Conservation (phyloP, 2,888 invertebrate species). For the Endotricha flammealis region DNA sequence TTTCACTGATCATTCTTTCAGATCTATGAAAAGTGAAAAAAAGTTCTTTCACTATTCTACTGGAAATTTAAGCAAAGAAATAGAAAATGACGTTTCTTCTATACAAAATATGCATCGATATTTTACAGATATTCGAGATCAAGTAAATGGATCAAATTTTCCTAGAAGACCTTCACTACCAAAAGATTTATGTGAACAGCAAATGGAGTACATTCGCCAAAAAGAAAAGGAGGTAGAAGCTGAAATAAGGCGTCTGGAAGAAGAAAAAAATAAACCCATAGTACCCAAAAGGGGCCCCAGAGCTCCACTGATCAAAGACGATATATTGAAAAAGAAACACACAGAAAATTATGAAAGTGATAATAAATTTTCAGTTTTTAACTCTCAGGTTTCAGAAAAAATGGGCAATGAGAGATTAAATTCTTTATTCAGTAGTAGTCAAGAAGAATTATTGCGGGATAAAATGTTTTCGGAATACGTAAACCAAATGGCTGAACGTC, state of each 20-base stretch:
- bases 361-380: constrained; percentile 36
- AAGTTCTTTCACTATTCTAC: constrained; percentile 68
- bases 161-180: constrained; percentile 80
- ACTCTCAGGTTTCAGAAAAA: constrained; percentile 23
- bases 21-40: constrained; percentile 54
- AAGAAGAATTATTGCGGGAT: constrained; percentile 85
- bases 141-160: constrained; percentile 28
- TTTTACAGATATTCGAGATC: constrained; percentile 45
- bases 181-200: constrained; percentile 80
- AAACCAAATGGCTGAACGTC: constrained; percentile 85
- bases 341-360: constrained; percentile 47
- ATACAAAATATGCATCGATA: constrained; percentile 70
- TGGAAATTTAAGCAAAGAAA: constrained; percentile 65
- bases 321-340: constrained; percentile 13
- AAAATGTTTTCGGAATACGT: constrained; percentile 92
- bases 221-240: constrained; percentile 83
- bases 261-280: constrained; percentile 53
- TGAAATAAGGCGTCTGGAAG: constrained; percentile 81
- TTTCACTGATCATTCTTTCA: constrained; percentile 54
- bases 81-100: constrained; percentile 64
- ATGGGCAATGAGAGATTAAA: constrained; percentile 38
- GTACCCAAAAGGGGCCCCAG: constrained; percentile 43
- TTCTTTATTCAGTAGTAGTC: constrained; percentile 77
- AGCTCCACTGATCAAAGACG: constrained; percentile 58
- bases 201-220: constrained; percentile 81